Conservation (phyloP, 2,888 invertebrate species). For the Synanthedon formicaeformis region DNA sequence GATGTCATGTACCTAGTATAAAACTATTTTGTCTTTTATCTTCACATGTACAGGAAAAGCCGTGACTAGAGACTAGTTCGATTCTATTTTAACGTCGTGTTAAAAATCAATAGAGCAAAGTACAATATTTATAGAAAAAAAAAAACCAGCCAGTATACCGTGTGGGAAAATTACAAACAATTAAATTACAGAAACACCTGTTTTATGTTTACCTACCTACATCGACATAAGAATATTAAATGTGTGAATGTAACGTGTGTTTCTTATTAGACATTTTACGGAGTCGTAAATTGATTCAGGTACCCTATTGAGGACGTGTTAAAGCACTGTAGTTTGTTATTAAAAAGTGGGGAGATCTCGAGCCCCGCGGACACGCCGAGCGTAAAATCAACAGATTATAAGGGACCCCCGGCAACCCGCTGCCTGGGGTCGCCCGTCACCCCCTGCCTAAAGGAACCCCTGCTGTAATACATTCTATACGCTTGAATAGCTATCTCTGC, state of each 20-base stretch:
- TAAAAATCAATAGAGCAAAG: no score
- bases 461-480: slow-evolving; percentile 44
- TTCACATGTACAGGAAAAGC: no score
- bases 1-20: no score
- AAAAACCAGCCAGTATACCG: background rate
- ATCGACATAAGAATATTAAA: slow-evolving; percentile 20
- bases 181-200: slow-evolving; percentile 10
- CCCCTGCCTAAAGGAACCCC: slow-evolving; percentile 30
- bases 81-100: no score
- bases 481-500: slow-evolving; percentile 57
- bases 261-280: slow-evolving; percentile 24
- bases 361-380: slow-evolving; percentile 34
- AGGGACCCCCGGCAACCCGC: slow-evolving; percentile 41
- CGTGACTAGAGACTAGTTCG: no score
- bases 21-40: no score
- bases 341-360: slow-evolving; percentile 42
- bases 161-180: background rate
- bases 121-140: no score
- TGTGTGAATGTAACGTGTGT: slow-evolving; percentile 31
- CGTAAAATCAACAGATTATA: slow-evolving; percentile 70
- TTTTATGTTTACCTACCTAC: slow-evolving; percentile 10
- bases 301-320: slow-evolving; percentile 46
- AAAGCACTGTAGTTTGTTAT: slow-evolving; percentile 47
- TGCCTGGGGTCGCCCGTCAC: slow-evolving; percentile 14
- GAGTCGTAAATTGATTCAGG: slow-evolving; percentile 30